phyloP scores from a whole-genome alignment of 2,888 invertebrate species.

The Zele albiditarsus region DNA sequence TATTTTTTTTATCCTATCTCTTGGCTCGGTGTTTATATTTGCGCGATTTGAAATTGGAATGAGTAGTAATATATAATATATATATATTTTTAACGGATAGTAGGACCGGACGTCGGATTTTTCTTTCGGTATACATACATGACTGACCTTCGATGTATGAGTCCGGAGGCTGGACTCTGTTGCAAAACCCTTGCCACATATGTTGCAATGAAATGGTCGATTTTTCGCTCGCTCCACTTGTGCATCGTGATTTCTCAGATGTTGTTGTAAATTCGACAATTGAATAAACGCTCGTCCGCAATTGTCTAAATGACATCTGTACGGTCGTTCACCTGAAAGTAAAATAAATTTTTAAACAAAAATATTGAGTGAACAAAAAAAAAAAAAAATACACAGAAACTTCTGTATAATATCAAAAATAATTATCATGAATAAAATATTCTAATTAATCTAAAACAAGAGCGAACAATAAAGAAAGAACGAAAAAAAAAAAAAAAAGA shows the following conservation, averaged over 20 bases:
- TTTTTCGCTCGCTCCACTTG: constrained; percentile 96
- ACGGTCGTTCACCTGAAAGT: constrained; percentile 93
- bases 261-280: constrained; percentile 96
- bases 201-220: constrained; percentile 95
- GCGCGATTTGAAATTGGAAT: constrained; percentile 39
- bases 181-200: constrained; percentile 97
- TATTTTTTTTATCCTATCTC: constrained; percentile 23
- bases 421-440: neutral
- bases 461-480: constrained; percentile 14
- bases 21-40: constrained; percentile 28
- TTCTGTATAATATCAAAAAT: too few relatives aligned
- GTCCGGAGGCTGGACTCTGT: constrained; percentile 96
- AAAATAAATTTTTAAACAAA: constrained; percentile 26
- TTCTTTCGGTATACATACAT: constrained; percentile 74
- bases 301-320: constrained; percentile 96
- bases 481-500: neutral
- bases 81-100: constrained; percentile 34
- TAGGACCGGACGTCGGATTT: constrained; percentile 73
- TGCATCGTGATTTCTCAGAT: constrained; percentile 95
- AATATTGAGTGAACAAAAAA: neutral
- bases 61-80: constrained; percentile 46
- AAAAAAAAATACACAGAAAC: neutral
- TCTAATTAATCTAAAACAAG: constrained; percentile 10
- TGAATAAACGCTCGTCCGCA: constrained; percentile 98
- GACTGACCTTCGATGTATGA: constrained; percentile 97